Evolutionary conservation across 1,140 invertebrate genomes (phyloP).

Genomic region (Pissodes strobi): DNA sequence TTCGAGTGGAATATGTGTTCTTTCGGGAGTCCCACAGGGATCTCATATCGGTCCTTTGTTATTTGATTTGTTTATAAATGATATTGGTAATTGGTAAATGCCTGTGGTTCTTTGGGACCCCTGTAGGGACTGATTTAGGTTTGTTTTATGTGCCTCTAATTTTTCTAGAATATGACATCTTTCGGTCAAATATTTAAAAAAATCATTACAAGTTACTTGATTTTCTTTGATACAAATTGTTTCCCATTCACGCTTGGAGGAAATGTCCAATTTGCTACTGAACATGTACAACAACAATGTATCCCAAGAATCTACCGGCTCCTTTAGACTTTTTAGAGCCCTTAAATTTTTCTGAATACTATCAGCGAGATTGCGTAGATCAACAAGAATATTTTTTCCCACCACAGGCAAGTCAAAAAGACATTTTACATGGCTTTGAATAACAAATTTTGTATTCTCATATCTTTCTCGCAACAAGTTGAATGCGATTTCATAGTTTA

Average conservation of each 20-base stretch:
- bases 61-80: no score
- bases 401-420: no score
- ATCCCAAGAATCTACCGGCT: constrained; percentile 44
- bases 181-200: not conserved
- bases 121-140: not conserved
- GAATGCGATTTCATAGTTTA: constrained; percentile 43
- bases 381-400: constrained; percentile 28
- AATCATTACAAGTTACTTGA: not conserved
- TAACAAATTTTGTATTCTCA: constrained; percentile 41
- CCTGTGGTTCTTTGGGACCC: not conserved
- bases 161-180: not conserved
- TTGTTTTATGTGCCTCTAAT: not conserved
- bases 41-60: no score
- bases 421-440: constrained; percentile 32
- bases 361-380: constrained; percentile 21
- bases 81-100: no score
- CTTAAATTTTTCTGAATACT: constrained; percentile 36
- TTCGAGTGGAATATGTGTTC: no score
- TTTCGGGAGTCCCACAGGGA: no score
- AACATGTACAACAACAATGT: constrained; percentile 37
- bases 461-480: constrained; percentile 38
- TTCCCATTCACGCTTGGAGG: not conserved
- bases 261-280: no score
- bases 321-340: no score
- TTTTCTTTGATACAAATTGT: not conserved